Evolutionary conservation across 2,888 invertebrate species (phyloP).

Genomic region (Mesorhabditis sp.): DNA sequence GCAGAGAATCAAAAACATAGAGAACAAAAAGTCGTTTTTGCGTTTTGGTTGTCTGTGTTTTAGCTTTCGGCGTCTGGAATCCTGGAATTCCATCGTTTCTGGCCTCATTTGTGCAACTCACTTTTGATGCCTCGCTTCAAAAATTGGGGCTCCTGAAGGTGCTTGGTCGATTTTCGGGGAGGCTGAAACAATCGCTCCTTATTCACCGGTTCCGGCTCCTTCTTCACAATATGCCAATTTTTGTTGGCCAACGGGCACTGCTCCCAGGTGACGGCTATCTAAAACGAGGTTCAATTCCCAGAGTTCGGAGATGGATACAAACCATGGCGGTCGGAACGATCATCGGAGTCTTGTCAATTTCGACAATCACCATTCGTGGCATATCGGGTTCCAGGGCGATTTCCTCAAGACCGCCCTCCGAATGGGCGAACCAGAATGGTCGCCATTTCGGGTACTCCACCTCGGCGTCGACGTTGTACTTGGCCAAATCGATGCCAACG

Average conservation of each 20-base stretch:
- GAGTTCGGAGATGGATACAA: neutral
- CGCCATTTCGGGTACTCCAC: neutral
- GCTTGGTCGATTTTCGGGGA: too few species aligned
- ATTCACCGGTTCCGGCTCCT: too few species aligned
- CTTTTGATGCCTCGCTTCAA: too few species aligned
- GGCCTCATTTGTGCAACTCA: too few species aligned
- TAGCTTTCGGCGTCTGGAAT: too few species aligned
- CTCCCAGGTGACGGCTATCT: neutral
- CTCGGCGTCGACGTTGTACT: neutral
- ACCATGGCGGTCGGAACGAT: neutral
- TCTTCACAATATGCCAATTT: too few species aligned
- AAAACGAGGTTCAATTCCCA: neutral
- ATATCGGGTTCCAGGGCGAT: neutral
- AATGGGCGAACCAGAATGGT: neutral
- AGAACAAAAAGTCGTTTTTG: too few species aligned
- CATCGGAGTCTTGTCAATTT: neutral
- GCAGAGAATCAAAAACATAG: too few species aligned
- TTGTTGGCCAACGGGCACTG: neutral
- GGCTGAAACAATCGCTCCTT: too few species aligned
- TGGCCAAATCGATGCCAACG: neutral
- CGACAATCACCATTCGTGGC: neutral
- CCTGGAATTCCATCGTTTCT: too few species aligned
- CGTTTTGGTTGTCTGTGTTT: too few species aligned
- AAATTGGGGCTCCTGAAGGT: too few species aligned
- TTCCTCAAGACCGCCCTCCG: neutral